phyloP scores from a whole-genome alignment of 2,797 vertebrate genomes.

The Leptatherina wallacei region DNA sequence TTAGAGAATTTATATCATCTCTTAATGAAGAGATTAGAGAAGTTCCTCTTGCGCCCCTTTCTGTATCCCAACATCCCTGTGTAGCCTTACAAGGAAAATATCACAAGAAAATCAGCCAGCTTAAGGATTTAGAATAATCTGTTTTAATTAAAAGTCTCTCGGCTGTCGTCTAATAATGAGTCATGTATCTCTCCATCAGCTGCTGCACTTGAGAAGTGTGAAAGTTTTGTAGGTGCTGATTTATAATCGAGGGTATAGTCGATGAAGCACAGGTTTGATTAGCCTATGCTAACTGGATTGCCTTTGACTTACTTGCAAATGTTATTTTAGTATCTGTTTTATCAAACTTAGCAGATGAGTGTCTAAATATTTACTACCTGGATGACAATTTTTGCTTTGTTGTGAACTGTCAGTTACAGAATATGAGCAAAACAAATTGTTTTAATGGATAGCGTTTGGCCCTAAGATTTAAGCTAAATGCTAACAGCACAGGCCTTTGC shows the following conservation, averaged over 20 bases:
- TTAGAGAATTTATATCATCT: background rate
- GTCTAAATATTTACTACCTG: background rate
- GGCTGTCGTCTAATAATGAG: slow-evolving; percentile 20
- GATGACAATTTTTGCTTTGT: background rate
- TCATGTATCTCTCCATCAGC: slow-evolving; percentile 34
- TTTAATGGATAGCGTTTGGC: background rate
- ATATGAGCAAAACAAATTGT: background rate
- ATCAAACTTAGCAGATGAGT: background rate
- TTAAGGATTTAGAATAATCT: slow-evolving; percentile 37
- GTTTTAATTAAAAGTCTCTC: slow-evolving; percentile 20
- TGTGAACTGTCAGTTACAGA: background rate
- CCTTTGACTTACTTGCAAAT: background rate
- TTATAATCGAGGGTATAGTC: background rate
- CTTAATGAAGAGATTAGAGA: background rate
- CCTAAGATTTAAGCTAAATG: background rate
- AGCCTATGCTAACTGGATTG: background rate
- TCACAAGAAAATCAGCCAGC: slow-evolving; percentile 33
- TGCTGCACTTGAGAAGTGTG: slow-evolving; percentile 38
- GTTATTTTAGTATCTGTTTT: background rate
- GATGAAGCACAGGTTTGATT: background rate
- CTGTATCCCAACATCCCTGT: background rate
- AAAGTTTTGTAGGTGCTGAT: slow-evolving; percentile 28
- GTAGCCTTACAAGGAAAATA: slow-evolving; percentile 32
- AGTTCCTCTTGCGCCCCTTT: background rate
- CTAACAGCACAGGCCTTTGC: background rate